Evolutionary conservation across 2,888 invertebrate species (phyloP).

Genomic region (Liposcelis brunnea): DNA sequence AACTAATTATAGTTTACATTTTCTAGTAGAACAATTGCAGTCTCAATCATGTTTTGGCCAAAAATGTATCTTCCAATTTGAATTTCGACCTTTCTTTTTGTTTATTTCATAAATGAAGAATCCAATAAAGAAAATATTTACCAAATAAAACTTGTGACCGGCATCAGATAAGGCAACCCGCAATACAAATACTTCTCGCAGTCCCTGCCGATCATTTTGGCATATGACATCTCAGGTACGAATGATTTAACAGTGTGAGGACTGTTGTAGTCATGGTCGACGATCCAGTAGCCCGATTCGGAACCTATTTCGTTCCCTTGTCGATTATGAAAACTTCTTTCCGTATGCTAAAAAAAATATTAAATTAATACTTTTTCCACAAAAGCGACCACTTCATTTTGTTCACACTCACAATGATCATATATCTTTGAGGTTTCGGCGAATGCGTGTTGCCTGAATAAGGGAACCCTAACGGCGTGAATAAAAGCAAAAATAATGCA

Average conservation of each 20-base stretch:
- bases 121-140: conserved; percentile 20
- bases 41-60: too few relatives aligned
- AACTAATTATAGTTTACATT: too few relatives aligned
- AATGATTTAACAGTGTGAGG: conserved; percentile 37
- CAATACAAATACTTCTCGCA: conserved; percentile 52
- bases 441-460: conserved; percentile 44
- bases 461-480: conserved; percentile 55
- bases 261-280: conserved; percentile 59
- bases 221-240: conserved; percentile 34
- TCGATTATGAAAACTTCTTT: conserved; percentile 39
- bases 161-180: conserved; percentile 63
- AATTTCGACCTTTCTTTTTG: too few relatives aligned
- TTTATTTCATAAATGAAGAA: too few relatives aligned
- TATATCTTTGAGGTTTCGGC: conserved; percentile 54
- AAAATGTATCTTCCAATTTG: too few relatives aligned
- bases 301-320: conserved; percentile 30
- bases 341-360: conserved; percentile 34
- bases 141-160: conserved; percentile 48
- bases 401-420: conserved; percentile 43
- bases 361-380: conserved; percentile 7
- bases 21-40: too few relatives aligned
- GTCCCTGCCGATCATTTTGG: conserved; percentile 29
- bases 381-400: background rate
- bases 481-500: conserved; percentile 35
- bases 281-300: conserved; percentile 48